A percentile compares a stretch with the other conserved stretches of the same genome.
These are phyloP conservation scores for pig (Sus scrofa) DNA, from an alignment of 2,113 vertebrate genomes.

Conservation along the genomic window DNA sequence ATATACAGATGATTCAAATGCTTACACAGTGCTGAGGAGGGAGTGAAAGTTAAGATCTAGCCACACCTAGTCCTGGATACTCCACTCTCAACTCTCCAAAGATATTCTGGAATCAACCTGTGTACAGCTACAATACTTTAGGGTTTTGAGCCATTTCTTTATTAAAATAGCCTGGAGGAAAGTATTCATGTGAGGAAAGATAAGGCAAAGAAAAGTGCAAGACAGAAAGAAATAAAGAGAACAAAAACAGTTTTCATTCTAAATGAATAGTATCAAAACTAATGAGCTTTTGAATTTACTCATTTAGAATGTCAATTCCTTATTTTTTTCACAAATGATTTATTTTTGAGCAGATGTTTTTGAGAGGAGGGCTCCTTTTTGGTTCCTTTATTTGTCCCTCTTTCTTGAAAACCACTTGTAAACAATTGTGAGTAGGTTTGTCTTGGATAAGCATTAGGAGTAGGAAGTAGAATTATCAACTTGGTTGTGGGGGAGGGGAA, in stretches of 20 bases:
- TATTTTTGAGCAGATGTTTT: conserved; percentile 12
- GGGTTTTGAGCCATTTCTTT: background rate
- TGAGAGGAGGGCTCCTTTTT: background rate
- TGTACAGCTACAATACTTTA: background rate
- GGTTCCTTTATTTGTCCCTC: background rate
- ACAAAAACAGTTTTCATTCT: background rate
- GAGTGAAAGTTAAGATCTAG: background rate
- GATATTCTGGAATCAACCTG: background rate
- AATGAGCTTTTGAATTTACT: conserved; percentile 6
- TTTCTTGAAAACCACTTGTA: background rate
- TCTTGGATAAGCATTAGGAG: conserved; percentile 20
- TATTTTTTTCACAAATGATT: background rate
- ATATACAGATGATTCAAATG: background rate
- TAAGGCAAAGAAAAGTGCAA: background rate
- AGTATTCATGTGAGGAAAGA: background rate
- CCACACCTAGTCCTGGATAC: background rate
- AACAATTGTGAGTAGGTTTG: background rate
- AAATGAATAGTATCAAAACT: conserved; percentile 8
- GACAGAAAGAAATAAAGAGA: conserved; percentile 10
- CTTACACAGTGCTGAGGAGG: background rate
- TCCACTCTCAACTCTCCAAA: background rate
- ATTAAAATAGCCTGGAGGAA: conserved; percentile 1
- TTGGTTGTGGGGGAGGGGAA: background rate
- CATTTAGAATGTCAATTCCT: background rate
- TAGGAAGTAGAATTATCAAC: background rate